Evolutionary conservation across 2,888 invertebrate species (phyloP), one percentile per base, ranked within the genome.

Genomic region (Branchipolynoe longqiensis): DNA sequence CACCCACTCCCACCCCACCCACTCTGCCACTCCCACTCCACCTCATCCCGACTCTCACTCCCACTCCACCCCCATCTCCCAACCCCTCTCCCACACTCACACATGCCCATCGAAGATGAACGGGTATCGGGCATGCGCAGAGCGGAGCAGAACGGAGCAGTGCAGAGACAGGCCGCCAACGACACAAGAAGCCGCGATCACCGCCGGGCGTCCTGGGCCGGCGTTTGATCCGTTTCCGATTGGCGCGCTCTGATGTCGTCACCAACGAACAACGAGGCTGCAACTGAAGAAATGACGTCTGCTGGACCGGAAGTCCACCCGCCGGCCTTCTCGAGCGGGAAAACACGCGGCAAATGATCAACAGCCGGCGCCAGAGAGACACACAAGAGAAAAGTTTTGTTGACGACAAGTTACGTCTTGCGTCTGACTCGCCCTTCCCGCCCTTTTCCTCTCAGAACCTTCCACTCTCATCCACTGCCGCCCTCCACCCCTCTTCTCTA

Each of bases 261-360:
- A 25, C n/a, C n/a, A n/a, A n/a, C n/a, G n/a, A n/a, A n/a, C n/a
- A n/a, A n/a, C n/a, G n/a, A n/a, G n/a, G n/a, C n/a, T 14, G 56
- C 62, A 38, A 12, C 38, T 14, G 22, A 69, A 25, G 69, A 38
- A 36, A 69, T 69, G 69, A 18, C 36, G 38, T 38, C 69, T 38
- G 69, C 22, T 33, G 0, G 69, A 69, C 33, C 69, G 69, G 8
- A 14, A 8, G 4, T n/a, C 14, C 18, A 25, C 58, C 58, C 14
- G 18, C 4, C 12, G 58, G n/a, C 38, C 36, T 4, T 36, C 36
- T 69, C 18, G 36, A 48, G 48, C 38, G 69, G 12, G 33, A 69
- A 69, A 69, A 69, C 38, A 69, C 69, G 69, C 69, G 69, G 69
- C 33, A 69, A 69, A 18, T 69, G 69, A 69, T 69, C 69, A 69